Evolutionary conservation across 1,140 invertebrate species (phyloP).

Genomic region (Drosophila suzukii): DNA sequence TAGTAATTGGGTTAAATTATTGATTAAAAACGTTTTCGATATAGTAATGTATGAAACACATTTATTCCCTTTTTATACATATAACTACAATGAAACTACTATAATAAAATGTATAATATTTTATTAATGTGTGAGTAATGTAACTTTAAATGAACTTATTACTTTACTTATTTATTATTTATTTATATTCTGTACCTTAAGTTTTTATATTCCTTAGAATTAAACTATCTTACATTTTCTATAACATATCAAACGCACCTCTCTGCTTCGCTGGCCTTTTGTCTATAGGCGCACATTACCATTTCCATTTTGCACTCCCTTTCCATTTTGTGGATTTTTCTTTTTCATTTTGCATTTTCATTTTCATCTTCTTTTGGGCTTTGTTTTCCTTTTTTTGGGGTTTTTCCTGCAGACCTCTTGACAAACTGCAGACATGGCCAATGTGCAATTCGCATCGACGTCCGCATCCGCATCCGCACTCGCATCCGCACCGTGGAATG

Average conservation of each 20-base stretch:
- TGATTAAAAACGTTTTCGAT: no score
- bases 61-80: no score
- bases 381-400: slow-evolving; percentile 39
- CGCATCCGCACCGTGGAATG: slow-evolving; percentile 25
- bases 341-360: slow-evolving; percentile 26
- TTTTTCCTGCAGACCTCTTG: slow-evolving; percentile 56
- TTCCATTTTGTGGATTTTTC: slow-evolving; percentile 28
- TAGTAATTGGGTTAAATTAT: no score
- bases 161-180: no score
- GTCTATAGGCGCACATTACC: slow-evolving; percentile 67
- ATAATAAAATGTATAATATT: no score
- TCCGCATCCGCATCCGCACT: slow-evolving; percentile 15
- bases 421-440: slow-evolving; percentile 72
- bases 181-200: no score
- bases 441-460: slow-evolving; percentile 54
- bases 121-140: no score
- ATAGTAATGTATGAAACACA: no score
- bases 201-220: no score
- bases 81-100: no score
- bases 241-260: slow-evolving; percentile 27
- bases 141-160: no score
- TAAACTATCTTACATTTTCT: not conserved
- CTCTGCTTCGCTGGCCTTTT: slow-evolving; percentile 22
- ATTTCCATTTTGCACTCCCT: slow-evolving; percentile 53
- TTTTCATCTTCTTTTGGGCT: slow-evolving; percentile 42